phyloP scores from a whole-genome alignment of 2,797 vertebrate genomes.

The Cuculus canorus region DNA sequence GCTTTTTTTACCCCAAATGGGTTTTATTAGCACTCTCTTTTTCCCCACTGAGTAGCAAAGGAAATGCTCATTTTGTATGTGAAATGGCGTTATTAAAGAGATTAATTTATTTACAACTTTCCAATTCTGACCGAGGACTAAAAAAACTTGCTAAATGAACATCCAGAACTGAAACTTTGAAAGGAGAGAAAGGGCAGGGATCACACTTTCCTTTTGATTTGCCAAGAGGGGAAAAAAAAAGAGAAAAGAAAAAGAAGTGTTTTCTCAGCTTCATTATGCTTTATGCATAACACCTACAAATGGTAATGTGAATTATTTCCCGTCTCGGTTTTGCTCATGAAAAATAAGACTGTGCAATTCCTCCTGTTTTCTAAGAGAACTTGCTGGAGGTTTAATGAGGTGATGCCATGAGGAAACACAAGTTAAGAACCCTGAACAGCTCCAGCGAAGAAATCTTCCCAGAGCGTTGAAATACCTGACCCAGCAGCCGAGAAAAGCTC shows the following conservation, averaged over 20 bases:
- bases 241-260: neutral
- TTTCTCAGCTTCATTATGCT: neutral
- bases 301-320: neutral
- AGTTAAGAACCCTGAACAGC: conserved; percentile 65
- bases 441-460: neutral
- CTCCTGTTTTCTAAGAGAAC: neutral
- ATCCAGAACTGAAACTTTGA: neutral
- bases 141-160: neutral
- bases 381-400: conserved; percentile 35
- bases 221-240: neutral
- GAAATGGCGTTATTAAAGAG: neutral
- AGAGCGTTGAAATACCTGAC: neutral
- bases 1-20: neutral
- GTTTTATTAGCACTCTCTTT: conserved; percentile 31
- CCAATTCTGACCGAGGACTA: neutral
- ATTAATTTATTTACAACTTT: neutral
- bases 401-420: neutral
- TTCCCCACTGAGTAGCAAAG: neutral
- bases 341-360: neutral
- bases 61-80: neutral
- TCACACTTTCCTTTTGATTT: neutral
- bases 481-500: neutral
- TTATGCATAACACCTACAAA: neutral
- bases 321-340: neutral
- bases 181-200: neutral